Evolutionary conservation across 2,888 invertebrate species (phyloP).

Genomic region (Resseliella maxima): DNA sequence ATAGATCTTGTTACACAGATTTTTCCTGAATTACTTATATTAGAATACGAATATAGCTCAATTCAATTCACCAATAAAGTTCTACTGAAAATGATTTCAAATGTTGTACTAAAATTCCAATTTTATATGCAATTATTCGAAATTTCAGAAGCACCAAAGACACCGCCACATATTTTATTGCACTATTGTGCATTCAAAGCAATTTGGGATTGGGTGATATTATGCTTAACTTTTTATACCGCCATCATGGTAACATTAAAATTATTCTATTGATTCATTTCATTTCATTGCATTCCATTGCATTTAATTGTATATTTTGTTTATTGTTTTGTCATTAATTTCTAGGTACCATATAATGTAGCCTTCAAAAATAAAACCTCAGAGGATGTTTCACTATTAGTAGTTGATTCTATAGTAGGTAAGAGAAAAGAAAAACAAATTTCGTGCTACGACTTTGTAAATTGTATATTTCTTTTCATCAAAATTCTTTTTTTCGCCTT

Average conservation of each 20-base stretch:
- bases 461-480: too few relatives aligned
- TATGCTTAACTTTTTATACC: constrained; percentile 99
- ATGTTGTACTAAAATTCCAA: too few relatives aligned
- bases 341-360: constrained; percentile 96
- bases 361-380: constrained; percentile 99
- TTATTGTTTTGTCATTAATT: too few relatives aligned
- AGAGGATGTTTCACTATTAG: constrained; percentile 93
- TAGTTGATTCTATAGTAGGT: constrained; percentile 97
- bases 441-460: too few relatives aligned
- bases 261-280: background rate
- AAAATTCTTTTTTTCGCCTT: too few relatives aligned
- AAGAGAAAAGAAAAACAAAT: too few relatives aligned
- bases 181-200: constrained; percentile 99
- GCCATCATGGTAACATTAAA: constrained; percentile 69
- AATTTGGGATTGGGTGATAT: constrained; percentile 99
- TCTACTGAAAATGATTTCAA: too few relatives aligned
- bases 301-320: constrained; percentile 54
- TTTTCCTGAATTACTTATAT: too few relatives aligned
- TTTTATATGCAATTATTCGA: too few relatives aligned
- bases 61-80: too few relatives aligned
- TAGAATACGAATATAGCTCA: too few relatives aligned
- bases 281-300: constrained; percentile 16
- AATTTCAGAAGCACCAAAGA: constrained; percentile 98
- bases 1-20: too few relatives aligned
- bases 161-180: constrained; percentile 98